Base-by-base conservation (phyloP, 2,888 invertebrate genomes). In the Spodoptera littoralis region DNA sequence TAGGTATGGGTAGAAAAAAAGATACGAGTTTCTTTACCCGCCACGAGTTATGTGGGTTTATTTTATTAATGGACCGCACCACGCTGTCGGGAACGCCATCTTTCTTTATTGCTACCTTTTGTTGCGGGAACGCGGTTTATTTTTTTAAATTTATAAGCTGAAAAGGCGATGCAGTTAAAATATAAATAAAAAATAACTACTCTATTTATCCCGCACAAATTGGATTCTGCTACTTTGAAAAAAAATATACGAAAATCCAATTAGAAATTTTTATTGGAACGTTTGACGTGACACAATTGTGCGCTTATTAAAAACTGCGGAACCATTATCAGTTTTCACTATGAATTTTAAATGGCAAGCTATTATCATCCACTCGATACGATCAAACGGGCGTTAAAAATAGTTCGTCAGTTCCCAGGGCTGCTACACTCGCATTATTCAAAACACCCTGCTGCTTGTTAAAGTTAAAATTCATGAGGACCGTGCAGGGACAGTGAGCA, bases 381-480 rank as follows among this genome's bases (percentile, higher is more conserved):
- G 75, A 79, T 77, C 69, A 77, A 79, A 79, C 65, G 64, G 30
- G 63, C 30, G 72, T 61, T 73, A 69, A 79, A 82, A 80, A 78
- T 78, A 83, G 83, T 75, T 66, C 73, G 56, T 70, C 70, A 66
- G 63, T 75, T 65, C 65, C 67, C 65, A 77, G 79, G 79, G 82
- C 58, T 80, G 75, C 68, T 69, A 73, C 77, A 77, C 78, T 80
- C 81, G 82, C 85, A 89, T 88, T 88, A 90, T 90, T 90, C 88
- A 90, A 83, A 86, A 82, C 83, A 73, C 78, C 77, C 78, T 68
- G 63, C 70, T 76, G 79, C 81, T 79, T 80, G 79, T 83, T 80
- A 81, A 80, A 84, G 88, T 92, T 91, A 90, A 92, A 90, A 92
- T 92, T 92, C 92, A 92, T 90, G 91, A 91, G 88, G 73, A 82